Base-by-base conservation (phyloP, 2,888 invertebrate species). In the Melangyna quadrimaculata region DNA sequence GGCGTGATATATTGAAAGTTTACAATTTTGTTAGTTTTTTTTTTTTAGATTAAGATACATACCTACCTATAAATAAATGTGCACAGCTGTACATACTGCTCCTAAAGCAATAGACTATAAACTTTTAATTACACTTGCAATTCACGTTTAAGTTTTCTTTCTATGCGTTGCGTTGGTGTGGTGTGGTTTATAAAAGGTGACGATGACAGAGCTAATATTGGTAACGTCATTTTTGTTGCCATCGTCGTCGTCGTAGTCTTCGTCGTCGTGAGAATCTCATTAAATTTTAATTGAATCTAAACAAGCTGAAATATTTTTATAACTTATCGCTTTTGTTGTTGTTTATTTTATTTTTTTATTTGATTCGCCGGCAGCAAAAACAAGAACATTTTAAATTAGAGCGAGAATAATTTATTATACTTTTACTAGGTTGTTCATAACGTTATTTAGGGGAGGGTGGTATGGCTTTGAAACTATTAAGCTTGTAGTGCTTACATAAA, bases 101-200 rank as follows among this genome's bases (percentile, higher is more conserved):
- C 17, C 9, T 27, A 19, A 19, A 59, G 35, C 71, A 78, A 27
- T 67, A 57, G 73, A 78, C 70, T 78, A 63, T 78, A 27, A 73
- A 78, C 57, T 74, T 83, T 72, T 82, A 73, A 78, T 78, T 61
- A 78, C n/a, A n/a, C 57, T 77, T 72, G 59, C 82, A 77, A 72
- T 67, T 27, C 8, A 24, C 45, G 48, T 51, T 57, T 40, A 17
- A 67, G 48, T 59, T 32, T 37, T 29, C 12, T 24, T 6, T 24
- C n/a, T 27, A 27, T 5, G 14, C 51, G 14, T 48, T 7, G 9
- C 14, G 14, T 37, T 17, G 19, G 1, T 48, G 51, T 48, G 51
- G 24, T 51, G 22, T 51, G 19, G 19, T 19, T 45, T 29, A 29
- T 29, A 9, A 6, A 7, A 40, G 27, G 14, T 29, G 63, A 63